Evolutionary conservation across 2,888 invertebrate species (phyloP).

Genomic region (Andrena camellia): DNA sequence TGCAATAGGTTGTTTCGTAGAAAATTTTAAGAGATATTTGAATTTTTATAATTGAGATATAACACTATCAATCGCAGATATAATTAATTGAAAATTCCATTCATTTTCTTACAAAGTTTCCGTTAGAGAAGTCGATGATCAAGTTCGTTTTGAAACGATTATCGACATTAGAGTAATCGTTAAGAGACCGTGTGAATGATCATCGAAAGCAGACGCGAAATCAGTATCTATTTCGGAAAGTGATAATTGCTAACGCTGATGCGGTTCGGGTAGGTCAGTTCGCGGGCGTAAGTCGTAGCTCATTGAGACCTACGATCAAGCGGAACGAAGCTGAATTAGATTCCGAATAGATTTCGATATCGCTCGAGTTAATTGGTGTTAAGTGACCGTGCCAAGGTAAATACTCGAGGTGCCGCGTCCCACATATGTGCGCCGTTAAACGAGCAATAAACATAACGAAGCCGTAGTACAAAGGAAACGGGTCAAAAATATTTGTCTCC

Average conservation of each 20-base stretch:
- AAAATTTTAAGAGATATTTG: too few species aligned
- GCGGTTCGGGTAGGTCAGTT: conserved; percentile 23
- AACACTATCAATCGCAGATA: too few species aligned
- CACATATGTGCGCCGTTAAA: conserved; percentile 30
- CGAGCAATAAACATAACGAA: conserved; percentile 12
- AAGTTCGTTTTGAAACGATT: too few species aligned
- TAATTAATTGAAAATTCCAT: too few species aligned
- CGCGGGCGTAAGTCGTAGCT: conserved; percentile 12
- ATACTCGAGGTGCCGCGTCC: conserved; percentile 38
- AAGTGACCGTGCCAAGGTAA: conserved; percentile 46
- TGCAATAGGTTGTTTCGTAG: too few species aligned
- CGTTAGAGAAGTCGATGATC: too few species aligned
- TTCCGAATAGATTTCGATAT: conserved; percentile 48
- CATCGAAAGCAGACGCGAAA: background rate
- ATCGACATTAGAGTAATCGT: too few species aligned
- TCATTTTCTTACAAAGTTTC: too few species aligned
- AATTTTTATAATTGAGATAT: too few species aligned
- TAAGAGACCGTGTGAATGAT: background rate
- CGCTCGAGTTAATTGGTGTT: conserved; percentile 58
- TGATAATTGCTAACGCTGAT: conserved; percentile 10
- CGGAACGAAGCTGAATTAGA: conserved; percentile 20
- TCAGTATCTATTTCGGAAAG: background rate
- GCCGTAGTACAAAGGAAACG: conserved; percentile 5
- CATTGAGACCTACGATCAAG: conserved; percentile 7
- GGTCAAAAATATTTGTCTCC: conserved; percentile 37